Evolutionary conservation across 2,113 vertebrate species (phyloP), one percentile per base, ranked within the genome.

Genomic region (Aplodontia rufa): DNA sequence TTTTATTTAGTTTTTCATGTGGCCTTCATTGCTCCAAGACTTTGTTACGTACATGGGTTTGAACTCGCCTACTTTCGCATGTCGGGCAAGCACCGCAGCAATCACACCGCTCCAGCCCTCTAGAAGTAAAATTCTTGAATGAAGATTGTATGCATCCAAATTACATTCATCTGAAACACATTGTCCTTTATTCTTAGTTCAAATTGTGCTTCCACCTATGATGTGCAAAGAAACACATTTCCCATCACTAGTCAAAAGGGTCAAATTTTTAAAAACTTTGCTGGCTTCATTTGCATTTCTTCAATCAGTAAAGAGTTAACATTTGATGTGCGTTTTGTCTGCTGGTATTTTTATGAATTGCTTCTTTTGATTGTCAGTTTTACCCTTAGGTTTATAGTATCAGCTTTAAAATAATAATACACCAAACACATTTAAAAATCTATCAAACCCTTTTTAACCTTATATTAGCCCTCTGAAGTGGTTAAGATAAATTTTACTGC

Each of bases 321-420:
- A 87, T 83, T 89, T 76, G 13, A n/a, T 79, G 24, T 84, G 8
- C 26, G 87, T 95, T 42, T 86, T 69, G 28, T 26, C 4, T 94
- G 10, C 47, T 66, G 40, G 35, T 69, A 71, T 45, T 92, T 91
- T 88, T 45, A 71, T 84, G 40, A 76, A 79, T 79, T 83, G 42
- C 2, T 47, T 90, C 87, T 58, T 17, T 45, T 1, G 74, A 55
- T 17, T 60, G 14, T 69, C 20, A 45, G 40, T 91, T 94, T 97
- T 74, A 13, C 22, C 24, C 7, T 66, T 90, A 78, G 58, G 17
- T 66, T 72, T 91, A 91, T 81, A 78, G 32, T 79, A 84, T 91
- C 20, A 74, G 83, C 45, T 84, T 64, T 80, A 55, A 94, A 87
- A 83, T 84, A 86, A 76, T 69, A 96, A 22, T 16, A 76, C 74